phyloP scores from a whole-genome alignment of 2,113 vertebrate species.

The Spheniscus mendiculus region DNA sequence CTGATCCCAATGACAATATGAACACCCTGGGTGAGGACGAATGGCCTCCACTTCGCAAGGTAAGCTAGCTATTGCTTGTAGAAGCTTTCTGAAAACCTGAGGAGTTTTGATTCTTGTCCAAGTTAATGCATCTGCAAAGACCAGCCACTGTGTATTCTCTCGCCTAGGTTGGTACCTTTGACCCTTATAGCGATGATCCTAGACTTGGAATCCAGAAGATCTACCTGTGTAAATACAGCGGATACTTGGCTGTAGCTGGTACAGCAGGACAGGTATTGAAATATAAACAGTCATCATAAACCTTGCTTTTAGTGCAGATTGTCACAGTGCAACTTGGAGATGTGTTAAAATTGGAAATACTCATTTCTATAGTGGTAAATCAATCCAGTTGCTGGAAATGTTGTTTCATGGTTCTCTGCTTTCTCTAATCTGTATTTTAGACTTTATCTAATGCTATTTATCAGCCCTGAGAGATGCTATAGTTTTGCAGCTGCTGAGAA shows the following conservation, averaged over 20 bases:
- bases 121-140: not conserved
- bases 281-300: not conserved
- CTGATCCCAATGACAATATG: constrained; percentile 90
- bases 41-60: constrained; percentile 96
- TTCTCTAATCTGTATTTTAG: not conserved
- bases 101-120: not conserved
- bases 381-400: not conserved
- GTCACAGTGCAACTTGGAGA: not conserved
- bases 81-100: not conserved
- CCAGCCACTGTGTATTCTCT: not conserved
- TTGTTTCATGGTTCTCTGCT: not conserved
- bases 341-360: not conserved
- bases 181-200: constrained; percentile 97
- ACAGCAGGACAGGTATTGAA: constrained; percentile 92
- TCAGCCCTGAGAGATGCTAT: not conserved
- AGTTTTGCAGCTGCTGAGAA: not conserved
- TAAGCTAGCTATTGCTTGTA: constrained; percentile 18
- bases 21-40: constrained; percentile 88
- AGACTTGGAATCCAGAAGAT: constrained; percentile 98
- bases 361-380: not conserved
- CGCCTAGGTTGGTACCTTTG: constrained; percentile 91
- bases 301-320: not conserved
- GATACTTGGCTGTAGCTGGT: constrained; percentile 92
- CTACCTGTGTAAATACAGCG: constrained; percentile 97
- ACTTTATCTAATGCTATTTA: not conserved